These are phyloP conservation scores for Lagocephalus sceleratus DNA, from an alignment of 2,797 vertebrate species.

Conservation along the genomic window DNA sequence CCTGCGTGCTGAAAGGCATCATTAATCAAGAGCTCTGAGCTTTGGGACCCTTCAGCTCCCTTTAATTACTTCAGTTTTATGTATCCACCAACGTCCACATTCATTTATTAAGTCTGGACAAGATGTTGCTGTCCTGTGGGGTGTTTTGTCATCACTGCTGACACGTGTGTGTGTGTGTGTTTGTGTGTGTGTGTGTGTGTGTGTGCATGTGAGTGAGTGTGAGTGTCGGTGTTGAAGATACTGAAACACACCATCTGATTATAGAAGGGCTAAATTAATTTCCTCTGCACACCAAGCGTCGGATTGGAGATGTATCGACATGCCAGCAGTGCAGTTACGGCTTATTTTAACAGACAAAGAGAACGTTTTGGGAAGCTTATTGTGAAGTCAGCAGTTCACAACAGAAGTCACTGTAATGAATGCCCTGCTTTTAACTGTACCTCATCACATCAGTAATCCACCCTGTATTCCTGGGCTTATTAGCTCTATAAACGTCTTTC, in stretches of 20 bases:
- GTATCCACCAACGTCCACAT: conserved; percentile 46
- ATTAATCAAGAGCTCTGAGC: conserved; percentile 68
- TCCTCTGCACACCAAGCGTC: conserved; percentile 23
- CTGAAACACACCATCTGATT: conserved; percentile 52
- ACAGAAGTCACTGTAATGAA: too few relatives aligned
- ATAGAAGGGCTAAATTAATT: conserved; percentile 52
- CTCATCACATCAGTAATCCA: too few relatives aligned
- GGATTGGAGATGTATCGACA: too few relatives aligned
- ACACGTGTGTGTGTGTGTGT: background rate
- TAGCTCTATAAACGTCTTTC: too few relatives aligned
- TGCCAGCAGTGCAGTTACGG: too few relatives aligned
- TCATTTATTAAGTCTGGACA: conserved; percentile 60
- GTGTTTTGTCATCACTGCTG: conserved; percentile 2
- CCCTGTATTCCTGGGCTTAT: too few relatives aligned
- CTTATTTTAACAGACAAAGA: too few relatives aligned
- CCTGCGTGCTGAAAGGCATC: conserved; percentile 46
- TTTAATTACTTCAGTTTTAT: conserved; percentile 76
- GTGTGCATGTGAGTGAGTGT: too few relatives aligned
- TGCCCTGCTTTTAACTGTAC: too few relatives aligned
- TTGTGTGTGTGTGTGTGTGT: background rate
- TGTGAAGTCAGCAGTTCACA: too few relatives aligned
- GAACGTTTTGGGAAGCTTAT: too few relatives aligned
- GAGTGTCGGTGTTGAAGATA: conserved; percentile 34
- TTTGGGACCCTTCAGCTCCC: conserved; percentile 53
- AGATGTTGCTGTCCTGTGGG: conserved; percentile 16